phyloP scores from a whole-genome alignment of 2,113 vertebrate genomes.

The Drymodes brunneopygia region DNA sequence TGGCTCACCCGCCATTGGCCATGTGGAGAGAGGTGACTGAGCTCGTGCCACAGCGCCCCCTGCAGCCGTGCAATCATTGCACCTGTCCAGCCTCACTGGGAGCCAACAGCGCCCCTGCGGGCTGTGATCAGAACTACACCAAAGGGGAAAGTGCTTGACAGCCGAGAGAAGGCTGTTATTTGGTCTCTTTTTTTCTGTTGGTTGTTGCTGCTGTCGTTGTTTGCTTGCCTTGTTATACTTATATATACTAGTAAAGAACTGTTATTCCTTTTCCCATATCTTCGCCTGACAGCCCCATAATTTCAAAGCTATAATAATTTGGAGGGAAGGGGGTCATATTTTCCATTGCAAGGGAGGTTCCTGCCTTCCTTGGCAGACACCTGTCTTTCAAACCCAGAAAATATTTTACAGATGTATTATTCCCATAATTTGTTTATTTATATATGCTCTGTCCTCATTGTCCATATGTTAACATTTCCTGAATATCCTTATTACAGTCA shows the following conservation, averaged over 20 bases:
- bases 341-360: not conserved
- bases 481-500: not conserved
- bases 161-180: not conserved
- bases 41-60: not conserved
- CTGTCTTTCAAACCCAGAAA: not conserved
- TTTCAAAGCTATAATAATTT: not conserved
- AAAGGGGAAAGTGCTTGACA: not conserved
- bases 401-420: conserved; percentile 1
- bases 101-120: not conserved
- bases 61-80: not conserved
- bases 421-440: not conserved
- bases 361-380: not conserved
- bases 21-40: not conserved
- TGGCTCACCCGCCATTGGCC: not conserved
- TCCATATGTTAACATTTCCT: not conserved
- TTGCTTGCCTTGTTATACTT: not conserved
- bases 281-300: not conserved
- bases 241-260: not conserved
- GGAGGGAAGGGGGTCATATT: too few species aligned
- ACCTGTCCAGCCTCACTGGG: not conserved
- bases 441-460: conserved; percentile 8
- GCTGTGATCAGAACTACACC: not conserved
- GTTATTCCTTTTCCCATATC: not conserved
- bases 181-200: not conserved
- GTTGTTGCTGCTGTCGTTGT: not conserved